Percentiles rank a stretch among this genome's conserved stretches.
These are phyloP conservation scores for Ptilorrhoa leucosticta DNA, from an alignment of 2,113 vertebrate species.

Conservation along the genomic window DNA sequence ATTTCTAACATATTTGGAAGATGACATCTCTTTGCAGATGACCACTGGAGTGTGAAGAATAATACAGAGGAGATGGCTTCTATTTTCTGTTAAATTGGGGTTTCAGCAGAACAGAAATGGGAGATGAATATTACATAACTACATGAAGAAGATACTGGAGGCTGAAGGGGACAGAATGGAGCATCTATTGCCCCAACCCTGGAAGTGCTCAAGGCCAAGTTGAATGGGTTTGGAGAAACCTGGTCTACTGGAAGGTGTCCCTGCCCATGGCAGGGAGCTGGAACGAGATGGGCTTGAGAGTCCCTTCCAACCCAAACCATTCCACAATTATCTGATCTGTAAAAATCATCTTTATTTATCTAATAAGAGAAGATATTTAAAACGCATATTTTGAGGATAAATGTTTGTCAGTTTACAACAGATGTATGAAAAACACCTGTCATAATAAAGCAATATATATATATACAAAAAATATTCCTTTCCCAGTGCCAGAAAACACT, in stretches of 20 bases:
- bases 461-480: background rate
- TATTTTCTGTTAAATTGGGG: background rate
- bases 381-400: background rate
- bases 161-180: background rate
- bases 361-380: background rate
- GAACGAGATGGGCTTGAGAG: accelerated
- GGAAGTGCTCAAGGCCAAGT: background rate
- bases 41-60: background rate
- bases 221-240: background rate
- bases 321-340: background rate
- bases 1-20: background rate
- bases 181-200: background rate
- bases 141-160: background rate
- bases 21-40: background rate
- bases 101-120: background rate
- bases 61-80: background rate
- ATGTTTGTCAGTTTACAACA: background rate
- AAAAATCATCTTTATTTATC: background rate
- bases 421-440: constrained; percentile 14
- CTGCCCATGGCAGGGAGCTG: background rate
- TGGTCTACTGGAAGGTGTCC: background rate
- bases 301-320: background rate
- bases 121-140: background rate
- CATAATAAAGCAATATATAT: constrained; percentile 7
- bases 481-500: background rate